Base-by-base conservation (phyloP, 2,797 vertebrate species). In the Crossoptilon crossoptilon region DNA sequence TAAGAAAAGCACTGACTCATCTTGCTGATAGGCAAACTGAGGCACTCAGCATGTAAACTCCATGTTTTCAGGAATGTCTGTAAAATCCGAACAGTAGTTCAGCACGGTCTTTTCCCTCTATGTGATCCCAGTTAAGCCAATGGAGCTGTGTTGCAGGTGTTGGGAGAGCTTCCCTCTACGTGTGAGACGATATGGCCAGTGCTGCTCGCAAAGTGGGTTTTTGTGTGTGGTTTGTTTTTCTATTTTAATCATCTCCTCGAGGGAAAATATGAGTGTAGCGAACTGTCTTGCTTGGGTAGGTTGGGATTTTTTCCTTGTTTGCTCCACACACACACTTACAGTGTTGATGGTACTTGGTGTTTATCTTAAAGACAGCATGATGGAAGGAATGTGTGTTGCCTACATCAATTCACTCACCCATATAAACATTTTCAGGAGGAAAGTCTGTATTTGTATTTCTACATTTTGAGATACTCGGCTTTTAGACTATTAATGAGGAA, bases 321-420 rank as follows among this genome's bases (percentile, higher is more conserved):
- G 90, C 93, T 96, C 83, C 90, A 76, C 85, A 44, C 13, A 23
- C 87, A 55, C 89, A 23, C 85, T 92, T 85, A 70, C 0, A 39
- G 90, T 95, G 95, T 96, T 94, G 96, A 96, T 96, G 94, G 95
- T 94, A 79, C 96, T 95, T 88, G 27, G 88, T 96, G 93, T 96
- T 96, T 96, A 96, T 96, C 91, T 96, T 96, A 84, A 93, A 88
- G 95, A 79, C 95, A 95, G 93, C 93, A 69, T 90, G 95, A 94
- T 92, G 96, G 95, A 96, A 95, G 95, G 93, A 96, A 95, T 96
- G 96, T 76, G 94, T 95, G 90, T 94, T 95, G 95, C 93, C 89
- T 89, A 84, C 92, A 95, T 93, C 89, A 74, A 11, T 87, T 94
- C 3, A 1, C 91, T 95, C 91, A 89, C 85, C 85, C 93, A 4